Base-by-base conservation (phyloP, 2,888 invertebrate genomes). In the Thalpophila matura region DNA sequence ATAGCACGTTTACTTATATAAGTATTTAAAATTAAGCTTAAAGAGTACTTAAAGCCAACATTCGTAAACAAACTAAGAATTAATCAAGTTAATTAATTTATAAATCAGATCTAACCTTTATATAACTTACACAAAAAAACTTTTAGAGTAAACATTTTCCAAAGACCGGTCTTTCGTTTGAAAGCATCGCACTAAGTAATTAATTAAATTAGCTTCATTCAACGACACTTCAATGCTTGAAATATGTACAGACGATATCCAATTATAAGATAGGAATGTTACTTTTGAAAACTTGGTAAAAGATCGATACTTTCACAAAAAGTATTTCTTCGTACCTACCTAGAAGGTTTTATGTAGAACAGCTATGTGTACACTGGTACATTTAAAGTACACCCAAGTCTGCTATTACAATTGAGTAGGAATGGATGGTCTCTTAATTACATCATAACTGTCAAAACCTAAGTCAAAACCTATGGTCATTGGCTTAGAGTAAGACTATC, bases 71-170 rank as follows among this genome's bases (percentile, higher is more conserved):
- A n/a, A 29, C 20, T 20, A 29, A 29, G 12, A 37, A 24, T 4
- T 33, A 14, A n/a, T 31, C 7, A 20, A 26, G 29, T 55, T 66
- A 64, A 20, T 51, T 26, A n/a, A n/a, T n/a, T n/a, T n/a, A n/a
- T n/a, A n/a, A n/a, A n/a, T n/a, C n/a, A n/a, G n/a, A n/a, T n/a
- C n/a, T n/a, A n/a, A n/a, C n/a, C n/a, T n/a, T n/a, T n/a, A n/a
- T n/a, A n/a, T n/a, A n/a, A n/a, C n/a, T n/a, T n/a, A n/a, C n/a
- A n/a, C n/a, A n/a, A n/a, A 20, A 67, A 67, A 20, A 24, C 24
- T 63, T 58, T 45, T 12, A 33, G 24, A 45, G 29, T 10, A 46
- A 63, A 31, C 18, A 33, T 29, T 50, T 38, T 49, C 24, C 24
- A 18, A 57, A 46, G 47, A 22, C 16, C 14, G 22, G 24, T 37